These are phyloP conservation scores for Pocillopora grandis DNA, from an alignment of 92 coral and sea anemone genomes.

Conservation along the genomic window DNA sequence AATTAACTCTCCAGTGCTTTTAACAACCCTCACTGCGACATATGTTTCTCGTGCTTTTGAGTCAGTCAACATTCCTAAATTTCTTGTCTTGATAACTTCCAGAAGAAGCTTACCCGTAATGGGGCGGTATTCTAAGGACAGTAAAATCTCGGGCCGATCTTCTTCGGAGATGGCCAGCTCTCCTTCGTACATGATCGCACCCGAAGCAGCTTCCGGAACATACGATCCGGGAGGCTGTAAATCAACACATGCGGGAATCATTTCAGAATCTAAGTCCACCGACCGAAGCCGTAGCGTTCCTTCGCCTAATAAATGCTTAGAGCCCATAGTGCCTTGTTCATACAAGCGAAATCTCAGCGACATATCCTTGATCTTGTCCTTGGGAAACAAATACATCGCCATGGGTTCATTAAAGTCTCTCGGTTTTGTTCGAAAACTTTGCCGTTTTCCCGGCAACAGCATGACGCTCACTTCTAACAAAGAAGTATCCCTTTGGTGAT, in stretches of 20 bases:
- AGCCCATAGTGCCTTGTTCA: constrained; percentile 88
- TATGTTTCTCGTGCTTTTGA: constrained; percentile 93
- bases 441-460: constrained; percentile 95
- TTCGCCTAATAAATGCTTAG: constrained; percentile 87
- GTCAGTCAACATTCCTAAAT: constrained; percentile 88
- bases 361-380: constrained; percentile 94
- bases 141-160: constrained; percentile 88
- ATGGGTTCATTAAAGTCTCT: constrained; percentile 94
- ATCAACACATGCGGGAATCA: constrained; percentile 86
- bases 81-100: constrained; percentile 94
- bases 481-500: constrained; percentile 83
- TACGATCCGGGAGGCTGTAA: constrained; percentile 94
- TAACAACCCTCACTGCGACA: constrained; percentile 84
- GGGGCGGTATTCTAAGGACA: constrained; percentile 93
- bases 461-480: constrained; percentile 91
- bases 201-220: constrained; percentile 88
- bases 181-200: constrained; percentile 89
- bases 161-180: constrained; percentile 89
- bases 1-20: constrained; percentile 79
- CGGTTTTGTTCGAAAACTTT: constrained; percentile 90
- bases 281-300: constrained; percentile 85
- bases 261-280: constrained; percentile 85
- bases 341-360: constrained; percentile 91
- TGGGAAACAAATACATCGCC: constrained; percentile 89
- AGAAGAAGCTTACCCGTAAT: constrained; percentile 86